These are phyloP conservation scores for Thecocarcelia acutangulata DNA, from an alignment of 2,888 invertebrate genomes.

Conservation along the genomic window DNA sequence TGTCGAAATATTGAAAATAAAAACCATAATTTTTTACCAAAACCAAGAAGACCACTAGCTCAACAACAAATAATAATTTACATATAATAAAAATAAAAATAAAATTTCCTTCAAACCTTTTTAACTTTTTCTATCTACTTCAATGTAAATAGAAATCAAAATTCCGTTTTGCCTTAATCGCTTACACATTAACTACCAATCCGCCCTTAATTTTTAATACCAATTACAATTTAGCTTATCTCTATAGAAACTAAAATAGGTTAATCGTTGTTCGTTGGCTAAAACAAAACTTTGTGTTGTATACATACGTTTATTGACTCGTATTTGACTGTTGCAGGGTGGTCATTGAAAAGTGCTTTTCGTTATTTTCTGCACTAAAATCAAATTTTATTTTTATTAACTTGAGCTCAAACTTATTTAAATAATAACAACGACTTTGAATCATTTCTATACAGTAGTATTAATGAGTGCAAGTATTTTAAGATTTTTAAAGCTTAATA, in stretches of 20 bases:
- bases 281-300: slow-evolving; percentile 24
- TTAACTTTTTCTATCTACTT: too few species aligned
- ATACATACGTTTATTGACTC: slow-evolving; percentile 30
- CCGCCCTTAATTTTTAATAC: slow-evolving; percentile 23
- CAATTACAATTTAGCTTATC: slow-evolving; percentile 31
- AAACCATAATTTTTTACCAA: too few species aligned
- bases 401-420: too few species aligned
- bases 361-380: neutral
- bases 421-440: too few species aligned
- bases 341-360: neutral
- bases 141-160: neutral
- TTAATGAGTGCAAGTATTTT: neutral
- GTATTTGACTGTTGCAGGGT: neutral
- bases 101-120: too few species aligned
- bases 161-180: neutral
- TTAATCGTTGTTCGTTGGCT: slow-evolving; percentile 32
- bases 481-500: neutral
- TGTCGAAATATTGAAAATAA: too few species aligned
- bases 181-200: neutral
- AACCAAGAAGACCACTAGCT: too few species aligned
- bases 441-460: neutral
- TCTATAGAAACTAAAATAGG: slow-evolving; percentile 60
- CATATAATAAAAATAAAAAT: too few species aligned
- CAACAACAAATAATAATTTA: too few species aligned
- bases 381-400: neutral